phyloP scores from a whole-genome alignment of 2,797 vertebrate genomes.

The Smutsia temminckii region DNA sequence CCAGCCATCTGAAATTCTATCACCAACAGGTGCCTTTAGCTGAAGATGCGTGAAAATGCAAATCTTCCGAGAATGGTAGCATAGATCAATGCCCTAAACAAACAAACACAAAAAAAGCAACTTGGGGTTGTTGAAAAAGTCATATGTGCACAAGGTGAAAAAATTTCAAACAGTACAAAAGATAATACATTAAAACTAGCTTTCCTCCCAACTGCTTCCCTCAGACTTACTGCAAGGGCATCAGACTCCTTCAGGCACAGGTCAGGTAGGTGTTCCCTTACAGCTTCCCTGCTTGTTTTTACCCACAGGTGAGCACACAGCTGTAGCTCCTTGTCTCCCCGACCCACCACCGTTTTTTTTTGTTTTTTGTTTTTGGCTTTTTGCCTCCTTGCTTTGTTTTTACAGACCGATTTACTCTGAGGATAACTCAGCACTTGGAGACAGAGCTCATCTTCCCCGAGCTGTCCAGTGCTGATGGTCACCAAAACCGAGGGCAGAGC shows the following conservation, averaged over 20 bases:
- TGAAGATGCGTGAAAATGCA: background rate
- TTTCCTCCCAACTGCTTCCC: background rate
- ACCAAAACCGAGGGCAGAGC: background rate
- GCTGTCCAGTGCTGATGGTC: background rate
- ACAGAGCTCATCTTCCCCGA: background rate
- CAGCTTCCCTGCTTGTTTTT: background rate
- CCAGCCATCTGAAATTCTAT: background rate
- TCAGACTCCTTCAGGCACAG: background rate
- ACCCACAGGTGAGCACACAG: background rate
- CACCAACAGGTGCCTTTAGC: background rate
- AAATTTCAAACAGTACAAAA: background rate
- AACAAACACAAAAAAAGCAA: background rate
- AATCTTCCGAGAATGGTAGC: background rate
- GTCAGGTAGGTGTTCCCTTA: background rate
- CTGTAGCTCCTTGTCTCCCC: too few relatives aligned
- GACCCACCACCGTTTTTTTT: too few relatives aligned
- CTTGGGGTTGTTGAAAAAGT: conserved; percentile 15
- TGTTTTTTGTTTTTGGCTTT: background rate
- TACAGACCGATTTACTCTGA: background rate
- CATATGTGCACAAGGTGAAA: background rate
- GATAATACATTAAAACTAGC: background rate
- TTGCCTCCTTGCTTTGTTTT: background rate
- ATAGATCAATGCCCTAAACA: background rate
- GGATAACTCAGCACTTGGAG: background rate
- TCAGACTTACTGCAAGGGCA: background rate